Base-by-base conservation (phyloP, 2,888 invertebrate genomes). In the Ferdinandea cuprea region DNA sequence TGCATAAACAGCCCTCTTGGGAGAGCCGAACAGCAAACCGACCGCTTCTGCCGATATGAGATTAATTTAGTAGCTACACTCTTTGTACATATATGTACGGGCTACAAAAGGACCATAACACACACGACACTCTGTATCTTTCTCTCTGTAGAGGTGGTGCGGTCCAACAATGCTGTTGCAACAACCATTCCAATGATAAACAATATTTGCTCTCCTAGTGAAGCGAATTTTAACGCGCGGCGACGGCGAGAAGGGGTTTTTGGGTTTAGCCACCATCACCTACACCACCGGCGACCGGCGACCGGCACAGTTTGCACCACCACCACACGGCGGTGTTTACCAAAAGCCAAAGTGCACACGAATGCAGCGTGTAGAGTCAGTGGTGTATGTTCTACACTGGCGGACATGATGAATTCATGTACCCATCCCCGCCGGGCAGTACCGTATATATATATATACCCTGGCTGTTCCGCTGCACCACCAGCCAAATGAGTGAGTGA, bases 261-360 rank as follows among this genome's bases (percentile, higher is more conserved):
- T 25, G 25, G 28, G n/a, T 46, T 40, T 63, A 63, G 50, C 35
- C 8, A 28, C 19, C 50, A n/a, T 8, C 19, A 32, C 9, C 11
- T 37, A 42, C 30, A 50, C 69, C 48, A 54, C 32, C 25, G n/a
- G n/a, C n/a, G n/a, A n/a, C n/a, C n/a, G n/a, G n/a, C n/a, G n/a
- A n/a, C n/a, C n/a, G 63, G 44, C 52, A 58, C 9, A 37, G 52
- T 46, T 65, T 76, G 69, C n/a, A n/a, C 63, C 50, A 59, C 65
- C 58, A 65, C 65, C 52, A 42, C 52, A 42, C 52, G 19, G 40
- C 25, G 25, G 25, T 77, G 71, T 77, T 81, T 65, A 77, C 77
- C 81, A 77, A 65, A 81, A 81, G 71, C 81, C 77, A 77, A 71
- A 81, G 71, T 81, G 77, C 52, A 81, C 58, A 80, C 68, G 73